These are phyloP conservation scores for Selenia dentaria DNA, from an alignment of 2,888 invertebrate genomes.

Conservation along the genomic window DNA sequence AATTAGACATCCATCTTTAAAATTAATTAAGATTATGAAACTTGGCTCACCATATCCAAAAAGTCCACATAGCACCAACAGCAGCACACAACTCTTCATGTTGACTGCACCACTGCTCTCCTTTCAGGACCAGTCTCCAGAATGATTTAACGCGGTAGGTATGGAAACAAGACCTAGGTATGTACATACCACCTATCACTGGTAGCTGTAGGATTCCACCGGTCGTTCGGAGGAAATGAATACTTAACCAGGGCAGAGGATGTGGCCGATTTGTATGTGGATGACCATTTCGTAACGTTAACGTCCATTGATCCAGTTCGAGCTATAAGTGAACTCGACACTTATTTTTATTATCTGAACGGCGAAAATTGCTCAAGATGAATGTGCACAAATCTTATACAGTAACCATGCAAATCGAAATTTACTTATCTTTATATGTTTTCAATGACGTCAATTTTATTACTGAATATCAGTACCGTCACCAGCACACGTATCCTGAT, in stretches of 20 bases:
- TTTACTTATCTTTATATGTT: no score
- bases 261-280: slow-evolving; percentile 41
- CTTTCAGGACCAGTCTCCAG: background rate
- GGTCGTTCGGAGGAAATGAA: background rate
- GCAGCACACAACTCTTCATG: slow-evolving; percentile 15
- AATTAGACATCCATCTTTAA: no score
- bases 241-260: slow-evolving; percentile 47
- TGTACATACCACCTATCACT: slow-evolving; percentile 1
- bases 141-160: slow-evolving; percentile 3
- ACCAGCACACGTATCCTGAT: no score
- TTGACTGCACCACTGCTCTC: slow-evolving; percentile 8
- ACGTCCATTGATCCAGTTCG: slow-evolving; percentile 22
- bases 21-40: no score
- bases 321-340: background rate
- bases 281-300: slow-evolving; percentile 4
- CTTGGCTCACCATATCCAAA: slow-evolving; percentile 60
- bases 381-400: no score
- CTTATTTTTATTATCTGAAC: no score
- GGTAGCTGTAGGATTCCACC: slow-evolving; percentile 12
- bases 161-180: background rate
- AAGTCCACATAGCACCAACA: slow-evolving; percentile 51
- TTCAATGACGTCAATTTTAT: no score
- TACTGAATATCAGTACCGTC: no score
- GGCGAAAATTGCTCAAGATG: no score
- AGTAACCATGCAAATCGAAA: no score